phyloP scores from a whole-genome alignment of 2,888 invertebrate species.

The Dyspetes luteomarginatus region DNA sequence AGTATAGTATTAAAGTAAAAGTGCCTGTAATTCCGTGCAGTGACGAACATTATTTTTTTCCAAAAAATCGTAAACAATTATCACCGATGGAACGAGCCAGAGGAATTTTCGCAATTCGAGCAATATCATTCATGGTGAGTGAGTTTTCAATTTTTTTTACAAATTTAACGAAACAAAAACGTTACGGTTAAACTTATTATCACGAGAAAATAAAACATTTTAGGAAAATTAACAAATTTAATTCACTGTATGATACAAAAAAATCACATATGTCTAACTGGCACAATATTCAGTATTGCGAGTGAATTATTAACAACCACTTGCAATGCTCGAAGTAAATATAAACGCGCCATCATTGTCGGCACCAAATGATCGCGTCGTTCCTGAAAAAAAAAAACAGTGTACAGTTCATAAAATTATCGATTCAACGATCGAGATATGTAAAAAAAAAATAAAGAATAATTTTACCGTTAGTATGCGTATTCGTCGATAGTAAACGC shows the following conservation, averaged over 20 bases:
- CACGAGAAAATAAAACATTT: neutral
- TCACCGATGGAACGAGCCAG: neutral
- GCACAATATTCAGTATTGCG: conserved; percentile 87
- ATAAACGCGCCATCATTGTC: conserved; percentile 88
- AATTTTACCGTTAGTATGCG: conserved; percentile 88
- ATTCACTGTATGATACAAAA: conserved; percentile 13
- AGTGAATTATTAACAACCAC: conserved; percentile 87
- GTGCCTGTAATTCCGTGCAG: no score
- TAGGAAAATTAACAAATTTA: conserved; percentile 4
- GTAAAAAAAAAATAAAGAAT: conserved; percentile 57
- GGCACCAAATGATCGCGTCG: conserved; percentile 88
- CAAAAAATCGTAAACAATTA: neutral
- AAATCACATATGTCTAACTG: conserved; percentile 82
- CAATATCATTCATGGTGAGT: neutral
- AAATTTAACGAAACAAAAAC: neutral
- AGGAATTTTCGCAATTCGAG: neutral
- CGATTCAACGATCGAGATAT: neutral
- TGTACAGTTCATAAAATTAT: conserved; percentile 11
- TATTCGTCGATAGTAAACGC: conserved; percentile 89
- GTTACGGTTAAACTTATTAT: neutral
- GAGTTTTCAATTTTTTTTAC: neutral
- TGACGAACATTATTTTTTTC: no score
- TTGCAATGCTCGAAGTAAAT: conserved; percentile 87
- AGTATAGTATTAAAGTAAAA: no score
- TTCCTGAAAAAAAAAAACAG: conserved; percentile 85